Conservation (phyloP, 64 coral and sea anemone species). For the Astreopora myriophthalma region DNA sequence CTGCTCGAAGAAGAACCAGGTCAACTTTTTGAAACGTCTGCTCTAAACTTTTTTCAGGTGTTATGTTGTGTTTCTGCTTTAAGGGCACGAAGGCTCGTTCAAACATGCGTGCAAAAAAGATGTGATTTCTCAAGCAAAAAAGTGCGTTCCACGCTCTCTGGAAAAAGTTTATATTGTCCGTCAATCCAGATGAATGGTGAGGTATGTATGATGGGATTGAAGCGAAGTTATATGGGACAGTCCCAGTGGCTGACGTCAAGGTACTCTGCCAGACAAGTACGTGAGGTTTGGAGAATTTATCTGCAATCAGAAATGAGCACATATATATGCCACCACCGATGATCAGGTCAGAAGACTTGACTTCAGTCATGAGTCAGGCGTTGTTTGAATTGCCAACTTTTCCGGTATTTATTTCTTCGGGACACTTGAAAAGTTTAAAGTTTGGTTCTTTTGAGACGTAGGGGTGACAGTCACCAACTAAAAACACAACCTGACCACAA, state of each 20-base stretch:
- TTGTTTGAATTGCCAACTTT: no score
- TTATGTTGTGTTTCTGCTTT: background rate
- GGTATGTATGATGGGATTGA: background rate
- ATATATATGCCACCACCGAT: conserved; percentile 45
- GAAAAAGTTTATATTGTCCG: conserved; percentile 4
- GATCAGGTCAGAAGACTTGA: conserved; percentile 38
- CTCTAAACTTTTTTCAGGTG: background rate
- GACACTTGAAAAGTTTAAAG: no score
- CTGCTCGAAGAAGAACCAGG: background rate
- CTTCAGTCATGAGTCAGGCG: background rate
- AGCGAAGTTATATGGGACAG: background rate
- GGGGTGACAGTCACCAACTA: no score
- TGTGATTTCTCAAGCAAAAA: background rate
- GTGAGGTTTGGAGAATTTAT: conserved; percentile 39
- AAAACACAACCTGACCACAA: no score
- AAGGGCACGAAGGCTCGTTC: background rate
- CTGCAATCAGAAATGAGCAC: conserved; percentile 44
- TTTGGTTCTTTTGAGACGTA: no score
- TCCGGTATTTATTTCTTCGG: no score
- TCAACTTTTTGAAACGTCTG: background rate
- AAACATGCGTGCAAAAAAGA: background rate
- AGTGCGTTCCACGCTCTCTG: background rate
- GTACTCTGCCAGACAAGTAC: background rate
- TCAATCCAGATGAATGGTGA: background rate
- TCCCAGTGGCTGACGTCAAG: background rate